Conservation (phyloP, 1,140 invertebrate genomes). For the Macrocentrus cingulum region DNA sequence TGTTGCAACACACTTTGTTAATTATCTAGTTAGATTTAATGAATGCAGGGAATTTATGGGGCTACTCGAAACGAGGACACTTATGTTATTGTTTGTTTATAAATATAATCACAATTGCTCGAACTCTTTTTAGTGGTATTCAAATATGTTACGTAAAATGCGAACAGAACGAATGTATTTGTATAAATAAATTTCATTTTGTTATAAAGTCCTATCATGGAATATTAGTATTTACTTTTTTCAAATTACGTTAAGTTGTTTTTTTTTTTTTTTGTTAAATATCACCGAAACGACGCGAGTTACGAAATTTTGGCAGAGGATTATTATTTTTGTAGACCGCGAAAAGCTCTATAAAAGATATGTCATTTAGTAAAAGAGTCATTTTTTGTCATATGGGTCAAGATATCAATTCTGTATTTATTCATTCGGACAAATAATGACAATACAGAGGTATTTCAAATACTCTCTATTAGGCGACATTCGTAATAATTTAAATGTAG, state of each 20-base stretch:
- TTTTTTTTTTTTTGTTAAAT: slow-evolving; percentile 2
- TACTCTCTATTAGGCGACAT: background rate
- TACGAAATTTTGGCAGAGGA: too few relatives aligned
- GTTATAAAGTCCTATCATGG: slow-evolving; percentile 43
- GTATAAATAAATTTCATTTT: slow-evolving; percentile 52
- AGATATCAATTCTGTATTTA: background rate
- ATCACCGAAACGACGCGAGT: background rate
- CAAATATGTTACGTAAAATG: slow-evolving; percentile 34
- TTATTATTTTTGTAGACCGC: too few relatives aligned
- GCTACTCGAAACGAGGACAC: slow-evolving; percentile 39
- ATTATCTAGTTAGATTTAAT: slow-evolving; percentile 34
- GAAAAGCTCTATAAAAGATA: too few relatives aligned
- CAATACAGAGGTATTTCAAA: slow-evolving; percentile 7
- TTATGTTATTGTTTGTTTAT: slow-evolving; percentile 33
- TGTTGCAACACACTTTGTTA: slow-evolving; percentile 35
- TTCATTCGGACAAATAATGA: slow-evolving; percentile 9
- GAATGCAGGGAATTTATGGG: slow-evolving; percentile 48
- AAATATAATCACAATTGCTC: slow-evolving; percentile 31
- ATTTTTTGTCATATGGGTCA: background rate
- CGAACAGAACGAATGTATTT: slow-evolving; percentile 47
- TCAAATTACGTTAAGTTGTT: background rate
- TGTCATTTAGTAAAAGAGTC: too few relatives aligned
- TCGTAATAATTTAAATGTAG: background rate
- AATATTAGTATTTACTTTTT: background rate
- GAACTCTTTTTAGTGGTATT: slow-evolving; percentile 34